phyloP scores from a whole-genome alignment of 2,113 vertebrate genomes.

The Nycticebus coucang region DNA sequence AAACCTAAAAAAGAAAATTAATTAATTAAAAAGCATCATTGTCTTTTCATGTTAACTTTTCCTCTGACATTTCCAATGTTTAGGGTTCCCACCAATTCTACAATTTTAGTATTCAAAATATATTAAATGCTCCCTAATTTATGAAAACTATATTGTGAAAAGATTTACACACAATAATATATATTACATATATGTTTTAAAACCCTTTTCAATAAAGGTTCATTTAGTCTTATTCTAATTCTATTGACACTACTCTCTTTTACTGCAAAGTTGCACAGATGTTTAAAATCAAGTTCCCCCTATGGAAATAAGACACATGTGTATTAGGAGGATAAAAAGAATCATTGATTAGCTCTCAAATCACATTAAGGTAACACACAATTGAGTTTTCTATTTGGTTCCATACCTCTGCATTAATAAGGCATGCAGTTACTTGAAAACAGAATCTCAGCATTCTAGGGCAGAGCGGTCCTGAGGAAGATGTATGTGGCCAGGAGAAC shows the following conservation, averaged over 20 bases:
- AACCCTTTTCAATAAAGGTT: neutral
- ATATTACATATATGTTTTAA: neutral
- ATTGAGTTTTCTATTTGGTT: conserved; percentile 3
- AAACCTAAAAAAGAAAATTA: no score
- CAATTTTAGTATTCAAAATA: conserved; percentile 47
- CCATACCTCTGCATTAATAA: conserved; percentile 12
- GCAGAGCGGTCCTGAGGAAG: neutral
- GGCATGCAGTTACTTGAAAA: neutral
- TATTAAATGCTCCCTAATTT: neutral
- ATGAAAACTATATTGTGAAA: neutral
- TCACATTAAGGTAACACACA: neutral
- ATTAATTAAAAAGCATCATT: neutral
- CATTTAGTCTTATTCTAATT: neutral
- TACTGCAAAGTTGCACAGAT: neutral
- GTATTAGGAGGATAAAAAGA: neutral
- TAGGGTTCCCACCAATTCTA: neutral
- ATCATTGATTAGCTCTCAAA: neutral
- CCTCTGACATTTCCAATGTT: neutral
- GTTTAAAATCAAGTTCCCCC: neutral
- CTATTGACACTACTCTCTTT: neutral
- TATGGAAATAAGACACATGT: neutral
- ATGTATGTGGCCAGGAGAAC: neutral
- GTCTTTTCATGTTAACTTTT: neutral
- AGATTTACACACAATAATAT: neutral
- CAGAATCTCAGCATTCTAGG: neutral